Evolutionary conservation across 2,888 invertebrate species (phyloP), one percentile per base, ranked within the genome.

Genomic region (Malthinus flaveolus): DNA sequence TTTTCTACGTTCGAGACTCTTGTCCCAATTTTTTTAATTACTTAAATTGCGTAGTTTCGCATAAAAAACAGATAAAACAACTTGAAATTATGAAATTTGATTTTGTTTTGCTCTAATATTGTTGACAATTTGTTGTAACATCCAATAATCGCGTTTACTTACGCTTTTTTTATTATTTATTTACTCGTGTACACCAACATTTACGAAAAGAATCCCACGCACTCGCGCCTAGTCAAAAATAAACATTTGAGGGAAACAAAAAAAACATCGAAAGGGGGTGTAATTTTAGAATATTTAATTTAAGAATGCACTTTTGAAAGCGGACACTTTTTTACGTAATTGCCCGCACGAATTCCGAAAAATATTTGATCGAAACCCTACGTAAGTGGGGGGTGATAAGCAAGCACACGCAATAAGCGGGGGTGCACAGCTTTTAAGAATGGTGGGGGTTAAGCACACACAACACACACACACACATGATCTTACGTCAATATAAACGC

Each of bases 261-360:
- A 15, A n/a, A 39, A 42, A 42, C 39, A 15, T 15, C n/a, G 8
- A 42, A n/a, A 7, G 9, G 9, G 15, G n/a, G 3, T 4, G 15
- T 42, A 42, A 6, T 15, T 42, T 42, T 15, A 15, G 23, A 8
- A 42, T 42, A 15, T 42, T 42, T 42, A 15, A n/a, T 15, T 23
- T n/a, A 42, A 42, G 15, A 61, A 64, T 66, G 66, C 66, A 66
- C 64, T 62, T 62, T 64, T 64, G 23, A 55, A 59, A 60, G 66
- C 62, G 62, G 61, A 59, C 23, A 62, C 62, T 66, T 65, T 65
- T 65, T 61, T 63, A 62, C 65, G 63, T 75, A 77, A 78, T 76
- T 76, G 75, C 72, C 74, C 73, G 71, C 73, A 73, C 74, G 72
- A 75, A 74, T 77, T 77, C 76, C 75, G 76, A 75, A 77, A 77